Evolutionary conservation across 1,140 invertebrate species (phyloP), one percentile per base, ranked within the genome.

Genomic region (Drosophila varians): DNA sequence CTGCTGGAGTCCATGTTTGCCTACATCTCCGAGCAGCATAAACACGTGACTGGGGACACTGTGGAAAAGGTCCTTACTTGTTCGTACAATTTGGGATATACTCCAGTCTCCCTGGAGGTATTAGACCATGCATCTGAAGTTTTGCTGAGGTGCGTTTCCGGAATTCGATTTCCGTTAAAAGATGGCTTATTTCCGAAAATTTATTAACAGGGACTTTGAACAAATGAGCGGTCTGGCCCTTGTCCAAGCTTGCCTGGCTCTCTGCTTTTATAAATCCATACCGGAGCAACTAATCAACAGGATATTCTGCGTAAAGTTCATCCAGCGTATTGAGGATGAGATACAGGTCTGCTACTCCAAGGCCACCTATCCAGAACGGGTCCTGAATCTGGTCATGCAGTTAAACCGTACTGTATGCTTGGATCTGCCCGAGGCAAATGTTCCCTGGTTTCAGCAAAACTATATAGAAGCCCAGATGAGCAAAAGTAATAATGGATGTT

Each of bases 381-480:
- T 94, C 1, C 90, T 93, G 12, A 83, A 92, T 45, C 74, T 78
- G 28, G 91, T 94, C 11, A 94, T 94, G 94, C 91, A 93, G 51
- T 72, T 94, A 12, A 94, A 94, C 89, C 90, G 94, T 52, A 92
- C 93, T 4, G 93, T 94, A 7, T 94, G 94, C 64, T 80, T 94
- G 14, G 94, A 94, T 83, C 91, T 93, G 74, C 93, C 94, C 0
- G 92, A 94, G 77, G 87, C 91, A 14, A 92, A 93, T 73, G 91
- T 94, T 23, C 94, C 94, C 2, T 94, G 94, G 94, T 94, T 94
- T 75, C 94, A 94, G 87, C 92, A 93, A 62, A 94, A 94, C 66
- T 94, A 93, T 64, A 91, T 94, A 28, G 90, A 94, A 79, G 92
- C 90, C 4, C 90, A 91, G 65, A 69, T 90, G 16, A 90, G 74